Base-by-base conservation (phyloP, 35 echinoderm and acorn worm species). In the Heliocidaris tuberculata region DNA sequence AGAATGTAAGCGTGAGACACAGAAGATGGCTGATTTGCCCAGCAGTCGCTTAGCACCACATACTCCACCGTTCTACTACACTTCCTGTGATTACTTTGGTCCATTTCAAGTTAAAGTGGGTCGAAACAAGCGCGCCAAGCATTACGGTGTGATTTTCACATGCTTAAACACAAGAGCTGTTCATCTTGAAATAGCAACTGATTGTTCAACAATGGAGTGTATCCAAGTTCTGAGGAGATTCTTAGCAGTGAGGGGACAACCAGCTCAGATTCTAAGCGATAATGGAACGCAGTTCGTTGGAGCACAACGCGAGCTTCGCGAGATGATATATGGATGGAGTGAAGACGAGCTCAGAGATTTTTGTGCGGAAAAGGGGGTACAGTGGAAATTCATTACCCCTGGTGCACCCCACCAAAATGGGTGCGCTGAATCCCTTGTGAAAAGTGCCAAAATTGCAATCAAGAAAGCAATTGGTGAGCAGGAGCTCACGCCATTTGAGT, bases 81-180 rank as follows among this genome's bases (percentile, higher is more conserved):
- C n/a, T n/a, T n/a, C n/a, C n/a, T n/a, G n/a, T 97, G 96, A 97
- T 85, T 96, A 97, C 35, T 97, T 97, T 93, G 96, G 96, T 30
- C 96, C 96, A 60, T 85, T 94, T 31, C 30, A 85, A 42, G 96
- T 97, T 7, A 95, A 85, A 30, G 85, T 96, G 2, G 90, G 94
- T 31, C 52, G 95, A 6, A 97, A 96, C 85, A 97, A 96, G 50
- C 94, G 59, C 0, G 91, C 94, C 47, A 97, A 97, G 47, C 94
- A 97, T 42, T 97, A 97, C 49, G 96, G 94, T 24, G 96, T 97
- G 0, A 85, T 95, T 0, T 97, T 97, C 93, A 97, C 96, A 71
- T 97, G 96, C 93, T 27, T 97, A 47, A 97, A 97, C 52, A 96
- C 95, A 13, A 96, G 95, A 92, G 96, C 96, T 17, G 96, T 97